Evolutionary conservation across 1,140 invertebrate species (phyloP), one percentile per base, ranked within the genome.

Genomic region (Telenomus remus): DNA sequence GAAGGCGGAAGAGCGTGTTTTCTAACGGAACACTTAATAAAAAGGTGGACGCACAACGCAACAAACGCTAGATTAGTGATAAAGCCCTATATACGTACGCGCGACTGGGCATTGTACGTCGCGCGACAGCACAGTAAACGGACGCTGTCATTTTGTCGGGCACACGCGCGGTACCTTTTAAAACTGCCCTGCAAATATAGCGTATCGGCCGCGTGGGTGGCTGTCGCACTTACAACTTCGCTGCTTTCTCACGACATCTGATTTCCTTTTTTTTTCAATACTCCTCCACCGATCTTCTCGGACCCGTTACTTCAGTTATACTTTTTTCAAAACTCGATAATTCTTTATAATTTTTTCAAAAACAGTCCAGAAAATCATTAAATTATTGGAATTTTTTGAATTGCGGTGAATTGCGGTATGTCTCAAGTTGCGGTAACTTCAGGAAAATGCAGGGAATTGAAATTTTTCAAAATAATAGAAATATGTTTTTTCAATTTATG

Each of bases 1-100:
- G 73, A 81, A 83, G 70, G 78, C 78, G 81, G 80, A 82, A 82
- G 74, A 76, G 68, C 60, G 65, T 65, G 73, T 77, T 72, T 44
- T 68, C 69, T 83, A 83, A 83, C 82, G 82, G 82, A 79, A 80
- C 78, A 61, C 44, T 68, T 77, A 79, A 81, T 83, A 79, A 27
- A 27, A 80, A 81, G 77, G 70, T 76, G 65, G 74, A 76, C 79
- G 59, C 61, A 61, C 43, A 65, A 60, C 39, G 71, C 46, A 61
- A 27, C 55, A 61, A 60, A 63, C 50, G 54, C 54, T 49, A 80
- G 81, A 82, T 81, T 78, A 54, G 79, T 78, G 81, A 82, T 80
- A 82, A 82, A 78, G 71, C 71, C 63, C 71, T 78, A 77, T 73
- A 73, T 73, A 73, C 54, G 49, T 55, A 54, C 37, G 54, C 59